Conservation (phyloP, 1,140 invertebrate species). For the Wiebesia pumilae region DNA sequence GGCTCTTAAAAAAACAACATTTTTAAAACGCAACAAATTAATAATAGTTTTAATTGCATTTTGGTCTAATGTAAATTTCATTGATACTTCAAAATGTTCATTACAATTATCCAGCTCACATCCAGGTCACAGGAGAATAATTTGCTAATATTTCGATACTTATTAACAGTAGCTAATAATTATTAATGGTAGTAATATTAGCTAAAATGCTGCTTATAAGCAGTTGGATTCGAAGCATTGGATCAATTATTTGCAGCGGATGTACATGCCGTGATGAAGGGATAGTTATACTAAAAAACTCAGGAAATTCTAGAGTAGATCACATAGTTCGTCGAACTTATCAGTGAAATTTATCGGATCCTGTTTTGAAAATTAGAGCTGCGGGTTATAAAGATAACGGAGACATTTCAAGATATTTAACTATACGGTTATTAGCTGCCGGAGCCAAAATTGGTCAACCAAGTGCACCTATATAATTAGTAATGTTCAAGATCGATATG, state of each 20-base stretch:
- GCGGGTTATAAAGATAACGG: conserved; percentile 52
- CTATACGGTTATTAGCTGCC: conserved; percentile 52
- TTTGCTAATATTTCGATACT: no score
- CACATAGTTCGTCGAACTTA: conserved; percentile 60
- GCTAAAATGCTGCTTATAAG: no score
- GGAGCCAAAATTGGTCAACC: conserved; percentile 42
- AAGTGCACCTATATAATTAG: conserved; percentile 31
- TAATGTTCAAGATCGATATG: conserved; percentile 17
- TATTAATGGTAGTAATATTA: no score
- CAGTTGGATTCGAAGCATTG: background rate
- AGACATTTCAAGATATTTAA: conserved; percentile 55
- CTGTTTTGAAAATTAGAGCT: conserved; percentile 49
- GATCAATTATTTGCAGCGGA: conserved; percentile 34
- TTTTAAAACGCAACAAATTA: no score
- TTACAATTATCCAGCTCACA: no score
- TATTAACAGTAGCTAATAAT: no score
- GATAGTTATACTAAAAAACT: background rate
- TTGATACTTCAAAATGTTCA: no score
- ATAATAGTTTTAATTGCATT: no score
- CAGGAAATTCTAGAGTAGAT: conserved; percentile 55
- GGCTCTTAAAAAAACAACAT: no score
- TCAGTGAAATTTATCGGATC: conserved; percentile 53
- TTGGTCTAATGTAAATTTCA: no score
- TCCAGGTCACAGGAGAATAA: no score
- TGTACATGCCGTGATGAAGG: background rate